Percentiles rank a stretch among this genome's conserved stretches.
phyloP scores from a whole-genome alignment of 2,797 vertebrate genomes.

The Cossypha heuglini region DNA sequence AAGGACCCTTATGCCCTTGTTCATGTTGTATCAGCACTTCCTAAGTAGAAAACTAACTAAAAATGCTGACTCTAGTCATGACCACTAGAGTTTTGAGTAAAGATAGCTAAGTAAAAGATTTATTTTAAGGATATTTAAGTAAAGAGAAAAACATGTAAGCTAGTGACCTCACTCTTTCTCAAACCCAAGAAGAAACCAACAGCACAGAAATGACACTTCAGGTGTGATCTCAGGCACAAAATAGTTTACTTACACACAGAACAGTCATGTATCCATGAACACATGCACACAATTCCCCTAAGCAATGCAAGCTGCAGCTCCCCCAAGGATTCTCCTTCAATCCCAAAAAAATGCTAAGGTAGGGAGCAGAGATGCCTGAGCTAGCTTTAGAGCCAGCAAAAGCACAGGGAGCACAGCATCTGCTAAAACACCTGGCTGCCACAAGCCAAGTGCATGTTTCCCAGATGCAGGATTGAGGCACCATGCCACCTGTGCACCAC shows the following conservation, averaged over 20 bases:
- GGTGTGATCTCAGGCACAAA: not conserved
- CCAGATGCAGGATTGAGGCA: not conserved
- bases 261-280: not conserved
- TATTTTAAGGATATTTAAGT: not conserved
- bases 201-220: not conserved
- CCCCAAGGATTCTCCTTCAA: not conserved
- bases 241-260: not conserved
- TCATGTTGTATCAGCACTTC: conserved; percentile 1
- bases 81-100: not conserved
- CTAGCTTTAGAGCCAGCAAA: not conserved
- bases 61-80: conserved; percentile 15
- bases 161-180: not conserved
- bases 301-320: not conserved
- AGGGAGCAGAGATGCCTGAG: not conserved
- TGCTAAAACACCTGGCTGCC: not conserved
- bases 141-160: not conserved
- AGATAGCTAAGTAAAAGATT: not conserved
- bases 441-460: not conserved
- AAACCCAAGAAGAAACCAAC: not conserved
- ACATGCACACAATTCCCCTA: not conserved
- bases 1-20: not conserved
- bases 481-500: not conserved
- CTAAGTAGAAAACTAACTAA: conserved; percentile 20
- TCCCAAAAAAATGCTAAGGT: not conserved
- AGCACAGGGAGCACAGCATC: not conserved